These are phyloP conservation scores for Axis porcinus DNA, from an alignment of 2,113 vertebrate species.

Conservation along the genomic window DNA sequence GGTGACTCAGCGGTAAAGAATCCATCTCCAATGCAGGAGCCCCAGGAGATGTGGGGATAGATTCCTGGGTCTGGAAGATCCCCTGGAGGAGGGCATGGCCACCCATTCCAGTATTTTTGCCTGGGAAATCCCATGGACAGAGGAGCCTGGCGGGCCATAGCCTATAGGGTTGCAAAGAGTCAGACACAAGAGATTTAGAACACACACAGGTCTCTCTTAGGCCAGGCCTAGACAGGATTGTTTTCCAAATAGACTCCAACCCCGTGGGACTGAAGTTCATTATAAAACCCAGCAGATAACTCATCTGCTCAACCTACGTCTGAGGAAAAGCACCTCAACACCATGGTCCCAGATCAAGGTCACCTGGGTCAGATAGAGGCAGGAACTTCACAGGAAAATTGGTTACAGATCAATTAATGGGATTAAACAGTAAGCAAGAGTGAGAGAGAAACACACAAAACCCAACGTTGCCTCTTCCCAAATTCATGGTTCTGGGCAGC, in stretches of 20 bases:
- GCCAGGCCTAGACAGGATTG: background rate
- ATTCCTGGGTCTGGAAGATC: background rate
- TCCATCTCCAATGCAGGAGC: background rate
- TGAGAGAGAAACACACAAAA: accelerated
- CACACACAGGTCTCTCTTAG: background rate
- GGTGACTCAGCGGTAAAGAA: background rate
- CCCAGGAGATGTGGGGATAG: background rate
- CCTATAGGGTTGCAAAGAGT: background rate
- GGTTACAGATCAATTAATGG: too few species aligned
- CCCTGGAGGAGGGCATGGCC: background rate
- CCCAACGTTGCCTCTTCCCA: background rate
- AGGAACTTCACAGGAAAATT: background rate
- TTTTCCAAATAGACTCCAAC: background rate
- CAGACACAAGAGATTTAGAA: background rate
- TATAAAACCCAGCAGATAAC: background rate
- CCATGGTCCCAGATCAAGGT: too few species aligned
- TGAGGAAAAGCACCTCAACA: background rate
- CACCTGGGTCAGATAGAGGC: background rate
- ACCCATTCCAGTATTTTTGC: background rate
- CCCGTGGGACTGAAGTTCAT: background rate
- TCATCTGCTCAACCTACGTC: background rate
- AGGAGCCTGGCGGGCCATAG: background rate
- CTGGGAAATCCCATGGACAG: background rate
- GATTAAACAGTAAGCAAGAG: background rate
- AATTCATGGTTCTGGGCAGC: background rate